These are phyloP conservation scores for Atractosteus spatula DNA, from an alignment of 2,113 vertebrate species.

Conservation along the genomic window DNA sequence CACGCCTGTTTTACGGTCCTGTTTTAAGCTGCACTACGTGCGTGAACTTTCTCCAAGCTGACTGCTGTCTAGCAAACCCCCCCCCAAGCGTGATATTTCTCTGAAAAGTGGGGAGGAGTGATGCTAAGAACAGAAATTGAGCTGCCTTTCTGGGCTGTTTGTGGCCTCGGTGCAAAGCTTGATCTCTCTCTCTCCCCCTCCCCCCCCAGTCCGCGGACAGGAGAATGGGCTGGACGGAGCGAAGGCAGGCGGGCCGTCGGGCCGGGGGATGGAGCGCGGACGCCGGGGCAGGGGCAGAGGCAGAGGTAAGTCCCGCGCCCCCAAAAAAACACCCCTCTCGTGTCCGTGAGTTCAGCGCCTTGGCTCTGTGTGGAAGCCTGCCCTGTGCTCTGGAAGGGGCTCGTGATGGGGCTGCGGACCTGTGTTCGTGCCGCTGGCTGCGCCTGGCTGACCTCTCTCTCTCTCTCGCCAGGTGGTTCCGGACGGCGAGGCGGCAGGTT, in stretches of 20 bases:
- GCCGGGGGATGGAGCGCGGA: constrained; percentile 86
- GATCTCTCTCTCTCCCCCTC: neutral
- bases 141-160: neutral
- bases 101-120: no score
- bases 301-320: constrained; percentile 71
- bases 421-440: neutral
- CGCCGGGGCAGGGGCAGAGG: constrained; percentile 89
- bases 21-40: no score
- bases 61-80: no score
- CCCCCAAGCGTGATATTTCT: no score
- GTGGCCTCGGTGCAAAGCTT: neutral
- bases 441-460: neutral
- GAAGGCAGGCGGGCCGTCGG: constrained; percentile 77
- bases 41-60: no score
- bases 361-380: no score
- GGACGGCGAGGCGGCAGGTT: constrained; percentile 88
- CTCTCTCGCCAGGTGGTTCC: constrained; percentile 61
- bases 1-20: no score
- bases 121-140: no score
- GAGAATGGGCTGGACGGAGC: constrained; percentile 89
- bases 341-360: neutral
- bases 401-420: neutral
- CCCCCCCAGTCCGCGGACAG: constrained; percentile 84
- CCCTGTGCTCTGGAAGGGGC: no score
- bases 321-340: neutral